Conservation (phyloP, 2,113 vertebrate genomes). For the Marmota flaviventris region DNA sequence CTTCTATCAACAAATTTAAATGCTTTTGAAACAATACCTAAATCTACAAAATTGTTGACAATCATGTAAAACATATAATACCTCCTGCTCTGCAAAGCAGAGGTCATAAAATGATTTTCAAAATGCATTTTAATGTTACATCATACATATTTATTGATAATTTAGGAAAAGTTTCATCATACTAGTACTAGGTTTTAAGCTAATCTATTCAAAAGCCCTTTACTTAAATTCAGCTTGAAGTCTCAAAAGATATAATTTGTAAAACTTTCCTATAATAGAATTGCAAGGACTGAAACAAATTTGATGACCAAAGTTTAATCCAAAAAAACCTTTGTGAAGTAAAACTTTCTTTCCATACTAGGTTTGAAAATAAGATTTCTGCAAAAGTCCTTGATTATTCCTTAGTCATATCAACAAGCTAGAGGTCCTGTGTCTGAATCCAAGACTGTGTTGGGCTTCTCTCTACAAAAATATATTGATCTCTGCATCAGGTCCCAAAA, state of each 20-base stretch:
- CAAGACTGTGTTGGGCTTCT: neutral
- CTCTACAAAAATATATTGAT: neutral
- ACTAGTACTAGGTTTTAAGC: neutral
- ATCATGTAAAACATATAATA: neutral
- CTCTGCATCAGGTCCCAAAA: neutral
- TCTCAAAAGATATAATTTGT: constrained; percentile 13
- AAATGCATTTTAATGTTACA: neutral
- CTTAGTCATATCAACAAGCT: neutral
- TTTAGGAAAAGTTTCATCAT: constrained; percentile 11
- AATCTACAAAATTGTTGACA: neutral
- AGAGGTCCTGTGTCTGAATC: neutral
- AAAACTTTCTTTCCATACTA: neutral
- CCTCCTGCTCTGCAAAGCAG: neutral
- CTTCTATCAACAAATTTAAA: neutral
- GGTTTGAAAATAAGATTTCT: neutral
- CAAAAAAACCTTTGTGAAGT: constrained; percentile 9
- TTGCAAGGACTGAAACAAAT: neutral
- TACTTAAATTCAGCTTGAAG: neutral
- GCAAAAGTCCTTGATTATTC: neutral
- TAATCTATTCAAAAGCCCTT: neutral
- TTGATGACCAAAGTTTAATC: neutral
- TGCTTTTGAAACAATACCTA: neutral
- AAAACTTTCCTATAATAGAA: neutral
- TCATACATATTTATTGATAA: constrained; percentile 61
- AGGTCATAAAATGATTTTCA: neutral